These are phyloP conservation scores for Xestia rhomboidea DNA, from an alignment of 2,888 invertebrate species.

Conservation along the genomic window DNA sequence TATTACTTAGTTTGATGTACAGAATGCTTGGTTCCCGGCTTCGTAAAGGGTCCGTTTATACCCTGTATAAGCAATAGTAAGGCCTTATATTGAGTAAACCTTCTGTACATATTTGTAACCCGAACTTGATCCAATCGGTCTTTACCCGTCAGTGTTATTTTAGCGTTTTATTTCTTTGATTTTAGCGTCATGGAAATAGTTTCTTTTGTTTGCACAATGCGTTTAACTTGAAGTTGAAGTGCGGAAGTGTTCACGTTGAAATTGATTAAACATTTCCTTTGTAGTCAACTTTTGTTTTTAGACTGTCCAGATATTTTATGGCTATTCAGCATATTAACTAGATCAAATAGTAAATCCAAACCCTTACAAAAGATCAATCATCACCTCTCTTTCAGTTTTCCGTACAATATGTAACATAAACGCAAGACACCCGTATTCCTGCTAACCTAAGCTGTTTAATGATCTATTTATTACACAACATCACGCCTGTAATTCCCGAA, in stretches of 20 bases:
- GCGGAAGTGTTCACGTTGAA: constrained; percentile 45
- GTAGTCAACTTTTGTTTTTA: constrained; percentile 11
- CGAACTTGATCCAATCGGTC: constrained; percentile 67
- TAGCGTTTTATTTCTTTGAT: constrained; percentile 64
- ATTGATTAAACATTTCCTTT: constrained; percentile 61
- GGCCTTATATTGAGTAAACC: background rate
- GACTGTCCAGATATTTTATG: background rate
- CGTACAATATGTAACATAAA: background rate
- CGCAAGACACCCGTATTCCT: background rate
- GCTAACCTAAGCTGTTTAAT: background rate
- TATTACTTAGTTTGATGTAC: too few relatives aligned
- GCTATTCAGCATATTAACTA: constrained; percentile 10
- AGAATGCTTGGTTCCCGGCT: too few relatives aligned
- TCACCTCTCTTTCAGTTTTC: background rate
- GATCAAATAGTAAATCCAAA: background rate
- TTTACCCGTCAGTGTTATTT: constrained; percentile 59
- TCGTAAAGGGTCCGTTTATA: too few relatives aligned
- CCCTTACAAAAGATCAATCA: background rate
- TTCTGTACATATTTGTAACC: constrained; percentile 26
- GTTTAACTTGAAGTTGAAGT: constrained; percentile 40
- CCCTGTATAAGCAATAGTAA: background rate
- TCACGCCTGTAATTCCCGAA: too few relatives aligned
- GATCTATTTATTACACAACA: background rate
- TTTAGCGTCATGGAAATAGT: constrained; percentile 61
- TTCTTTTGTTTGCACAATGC: constrained; percentile 61